Conservation (phyloP, 2,888 invertebrate species). For the Callinectes sapidus region DNA sequence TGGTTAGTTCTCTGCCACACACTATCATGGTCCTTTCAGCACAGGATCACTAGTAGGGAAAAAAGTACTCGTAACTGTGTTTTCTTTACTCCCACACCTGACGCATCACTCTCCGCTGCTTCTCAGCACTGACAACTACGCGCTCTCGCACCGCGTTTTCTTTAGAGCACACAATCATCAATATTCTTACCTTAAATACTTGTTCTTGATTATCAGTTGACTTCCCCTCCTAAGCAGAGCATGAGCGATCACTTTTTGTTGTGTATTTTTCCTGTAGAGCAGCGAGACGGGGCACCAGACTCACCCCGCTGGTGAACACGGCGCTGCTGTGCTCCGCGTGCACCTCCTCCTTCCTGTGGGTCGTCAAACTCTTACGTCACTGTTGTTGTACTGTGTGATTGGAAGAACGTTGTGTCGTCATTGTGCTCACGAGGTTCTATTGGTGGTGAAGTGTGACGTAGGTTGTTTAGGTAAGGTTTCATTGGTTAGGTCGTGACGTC, state of each 20-base stretch:
- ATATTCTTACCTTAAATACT: not conserved
- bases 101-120: not conserved
- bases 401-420: constrained; percentile 38
- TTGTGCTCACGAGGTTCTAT: not conserved
- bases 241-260: not conserved
- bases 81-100: not conserved
- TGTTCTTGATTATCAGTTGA: not conserved
- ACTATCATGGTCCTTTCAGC: too few relatives aligned
- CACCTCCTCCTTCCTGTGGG: constrained; percentile 37
- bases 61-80: not conserved
- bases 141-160: not conserved
- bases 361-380: constrained; percentile 64
- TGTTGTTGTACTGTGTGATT: constrained; percentile 20
- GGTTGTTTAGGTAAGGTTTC: not conserved
- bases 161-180: not conserved
- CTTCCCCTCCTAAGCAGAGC: not conserved
- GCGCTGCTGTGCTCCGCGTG: constrained; percentile 33
- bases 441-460: constrained; percentile 35
- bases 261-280: not conserved
- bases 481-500: constrained; percentile 55
- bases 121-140: not conserved
- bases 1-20: not conserved
- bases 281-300: not conserved
- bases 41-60: not conserved
- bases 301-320: constrained; percentile 15